Evolutionary conservation across 2,113 vertebrate species (phyloP).

Genomic region (Emberiza fucata): DNA sequence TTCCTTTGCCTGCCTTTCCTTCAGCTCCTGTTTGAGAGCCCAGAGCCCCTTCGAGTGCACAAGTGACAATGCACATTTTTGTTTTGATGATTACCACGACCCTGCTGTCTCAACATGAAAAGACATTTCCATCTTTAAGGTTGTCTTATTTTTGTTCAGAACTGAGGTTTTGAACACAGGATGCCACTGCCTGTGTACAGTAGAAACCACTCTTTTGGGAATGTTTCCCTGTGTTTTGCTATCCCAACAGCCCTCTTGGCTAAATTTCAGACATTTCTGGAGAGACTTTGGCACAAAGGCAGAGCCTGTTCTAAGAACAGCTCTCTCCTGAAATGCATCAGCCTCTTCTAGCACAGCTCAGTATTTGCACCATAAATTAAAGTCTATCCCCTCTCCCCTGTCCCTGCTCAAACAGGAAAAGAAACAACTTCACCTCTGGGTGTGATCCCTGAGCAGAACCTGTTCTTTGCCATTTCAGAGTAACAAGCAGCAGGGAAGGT

Average conservation of each 20-base stretch:
- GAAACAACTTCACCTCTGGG: neutral
- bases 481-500: neutral
- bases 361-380: neutral
- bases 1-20: neutral
- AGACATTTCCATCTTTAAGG: neutral
- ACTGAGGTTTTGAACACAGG: neutral
- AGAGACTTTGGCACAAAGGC: neutral
- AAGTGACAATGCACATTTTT: neutral
- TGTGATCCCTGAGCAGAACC: neutral
- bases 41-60: neutral
- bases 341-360: neutral
- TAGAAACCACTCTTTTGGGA: neutral
- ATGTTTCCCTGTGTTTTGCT: neutral
- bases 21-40: neutral
- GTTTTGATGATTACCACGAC: neutral
- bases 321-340: neutral
- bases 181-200: neutral
- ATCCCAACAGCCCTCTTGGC: neutral
- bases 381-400: neutral
- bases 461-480: neutral
- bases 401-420: neutral
- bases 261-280: neutral
- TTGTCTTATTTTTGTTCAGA: neutral
- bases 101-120: neutral
- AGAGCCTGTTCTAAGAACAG: neutral